Evolutionary conservation across 2,888 invertebrate genomes (phyloP), one percentile per base, ranked within the genome.

Genomic region (Selenia dentaria): DNA sequence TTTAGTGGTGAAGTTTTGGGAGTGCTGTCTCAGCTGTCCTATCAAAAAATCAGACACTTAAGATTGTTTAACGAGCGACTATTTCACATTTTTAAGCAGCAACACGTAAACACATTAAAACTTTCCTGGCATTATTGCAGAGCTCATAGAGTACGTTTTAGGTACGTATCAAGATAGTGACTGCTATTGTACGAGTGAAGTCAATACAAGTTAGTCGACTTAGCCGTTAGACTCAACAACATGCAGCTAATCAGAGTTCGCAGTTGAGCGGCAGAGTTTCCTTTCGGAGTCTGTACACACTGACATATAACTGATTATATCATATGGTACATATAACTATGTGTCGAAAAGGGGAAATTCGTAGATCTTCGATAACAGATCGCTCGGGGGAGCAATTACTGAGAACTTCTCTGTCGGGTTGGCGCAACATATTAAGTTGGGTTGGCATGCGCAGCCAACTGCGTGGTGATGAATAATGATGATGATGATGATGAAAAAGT

Each of bases 231-330:
- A n/a, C 62, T 39, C 59, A 64, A 57, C 65, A 52, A 66, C 32
- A 59, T n/a, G n/a, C 33, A 74, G 69, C 64, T 69, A 70, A 70
- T 69, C 61, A 59, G 57, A 64, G 60, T 69, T 70, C 61, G 57
- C 58, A 49, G 56, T 51, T 52, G 52, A 79, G 81, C 75, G 75
- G 64, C 64, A 40, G 66, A 70, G 74, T 72, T 78, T 67, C 67
- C 67, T 66, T 75, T 72, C 62, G 39, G 51, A 64, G 62, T 70
- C 62, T 57, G 59, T 61, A 51, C 54, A 51, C 53, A 47, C 64
- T 75, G 64, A 72, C 72, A 40, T 43, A 55, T 51, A 50, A 62
- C 56, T 54, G 51, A 54, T 71, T 68, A 64, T 67, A 69, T 68
- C 52, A 54, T 57, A 36, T 62, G 55, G 53, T 51, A 60, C 58